Evolutionary conservation across 2,113 vertebrate genomes (phyloP), one percentile per base, ranked within the genome.

Genomic region (Eulemur rufifrons): DNA sequence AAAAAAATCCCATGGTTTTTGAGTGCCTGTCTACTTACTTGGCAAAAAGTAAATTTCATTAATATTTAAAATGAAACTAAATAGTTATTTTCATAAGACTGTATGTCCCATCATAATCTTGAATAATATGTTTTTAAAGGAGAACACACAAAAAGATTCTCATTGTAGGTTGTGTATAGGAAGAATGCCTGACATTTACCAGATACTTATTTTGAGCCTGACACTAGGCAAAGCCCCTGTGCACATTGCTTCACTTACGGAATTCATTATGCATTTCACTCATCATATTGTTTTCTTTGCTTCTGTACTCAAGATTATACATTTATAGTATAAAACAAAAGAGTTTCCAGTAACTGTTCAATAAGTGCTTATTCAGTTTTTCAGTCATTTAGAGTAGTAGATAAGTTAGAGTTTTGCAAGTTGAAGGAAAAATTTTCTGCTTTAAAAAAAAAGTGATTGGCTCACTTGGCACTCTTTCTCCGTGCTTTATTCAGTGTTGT

Each of bases 31-130:
- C 50, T 77, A n/a, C 32, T 82, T 87, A 59, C 11, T 52, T 94
- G 21, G 42, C 37, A 47, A 56, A 83, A 64, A 74, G 12, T 21
- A 71, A 27, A 82, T 29, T 25, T 95, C 25, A 89, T 2, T 76
- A 59, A 68, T 95, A 64, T 39, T 91, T 87, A 92, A 93, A 93
- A 69, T 96, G 45, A 27, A 95, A 52, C 34, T 56, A 39, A 64
- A 59, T 88, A 82, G 18, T 1, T 74, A 45, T 52, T 94, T 95
- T 83, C 21, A 27, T 68, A 50, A 95, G 69, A 45, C 23, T 54
- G 2, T 12, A 25, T 83, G 37, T 74, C 18, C 37, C 82, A 9
- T 63, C 18, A 3, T 73, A 86, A 63, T 91, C 32, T 85, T 91
- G 32, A 91, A 1, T 29, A 50, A 15, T 74, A 8, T 3, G 1